A percentile compares a stretch with the other conserved stretches of the same genome.
Conservation (phyloP, 2,113 vertebrate species). For the Dasypus novemcinctus region DNA sequence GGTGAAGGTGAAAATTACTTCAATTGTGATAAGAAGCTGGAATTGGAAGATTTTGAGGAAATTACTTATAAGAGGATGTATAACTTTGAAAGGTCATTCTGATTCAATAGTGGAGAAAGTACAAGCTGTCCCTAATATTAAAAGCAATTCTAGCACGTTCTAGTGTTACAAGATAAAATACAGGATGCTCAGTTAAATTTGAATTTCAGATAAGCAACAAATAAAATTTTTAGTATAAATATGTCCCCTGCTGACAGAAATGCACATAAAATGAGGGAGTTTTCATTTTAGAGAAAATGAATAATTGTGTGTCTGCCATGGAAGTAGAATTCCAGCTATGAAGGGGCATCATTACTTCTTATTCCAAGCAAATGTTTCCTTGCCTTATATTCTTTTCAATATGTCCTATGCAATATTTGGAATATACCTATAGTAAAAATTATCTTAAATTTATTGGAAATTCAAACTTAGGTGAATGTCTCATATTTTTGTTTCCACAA, state of each 20-base stretch:
- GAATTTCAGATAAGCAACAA: background rate
- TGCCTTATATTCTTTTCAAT: background rate
- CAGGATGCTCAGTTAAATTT: background rate
- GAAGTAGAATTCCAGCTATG: slow-evolving; percentile 43
- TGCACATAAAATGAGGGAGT: slow-evolving; percentile 36
- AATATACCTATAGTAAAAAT: background rate
- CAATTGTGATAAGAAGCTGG: background rate
- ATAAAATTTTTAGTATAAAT: background rate
- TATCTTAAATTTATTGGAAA: background rate
- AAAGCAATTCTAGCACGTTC: slow-evolving; percentile 37
- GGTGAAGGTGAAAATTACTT: background rate
- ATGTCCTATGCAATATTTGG: background rate
- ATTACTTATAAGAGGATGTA: background rate
- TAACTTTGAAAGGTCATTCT: too few relatives aligned
- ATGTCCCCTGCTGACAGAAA: slow-evolving; percentile 7
- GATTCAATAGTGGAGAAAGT: background rate
- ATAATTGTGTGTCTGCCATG: slow-evolving; percentile 53
- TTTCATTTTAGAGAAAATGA: slow-evolving; percentile 73
- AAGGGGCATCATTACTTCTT: slow-evolving; percentile 54
- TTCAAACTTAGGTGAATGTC: background rate
- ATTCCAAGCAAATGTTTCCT: slow-evolving; percentile 4
- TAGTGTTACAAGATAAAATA: background rate
- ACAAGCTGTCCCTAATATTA: background rate
- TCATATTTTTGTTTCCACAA: slow-evolving; percentile 31
- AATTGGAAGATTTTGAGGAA: background rate